These are phyloP conservation scores for Ephialtes manifestator DNA, from an alignment of 2,888 invertebrate species.

Conservation along the genomic window DNA sequence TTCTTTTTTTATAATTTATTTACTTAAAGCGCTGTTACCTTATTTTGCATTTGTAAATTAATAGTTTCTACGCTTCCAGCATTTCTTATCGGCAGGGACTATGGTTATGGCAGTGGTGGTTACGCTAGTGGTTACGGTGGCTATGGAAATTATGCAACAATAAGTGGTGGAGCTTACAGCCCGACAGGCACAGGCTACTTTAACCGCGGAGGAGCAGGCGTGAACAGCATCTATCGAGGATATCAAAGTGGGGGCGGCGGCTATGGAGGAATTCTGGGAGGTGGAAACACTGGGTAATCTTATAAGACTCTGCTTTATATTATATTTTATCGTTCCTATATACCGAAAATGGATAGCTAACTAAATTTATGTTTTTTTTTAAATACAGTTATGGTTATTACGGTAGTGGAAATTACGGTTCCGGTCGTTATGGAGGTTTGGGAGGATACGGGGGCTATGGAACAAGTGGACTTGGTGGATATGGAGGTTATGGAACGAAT, in stretches of 20 bases:
- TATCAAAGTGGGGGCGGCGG: constrained; percentile 70
- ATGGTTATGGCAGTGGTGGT: constrained; percentile 73
- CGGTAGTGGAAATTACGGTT: constrained; percentile 62
- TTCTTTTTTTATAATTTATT: background rate
- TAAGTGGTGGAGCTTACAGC: constrained; percentile 71
- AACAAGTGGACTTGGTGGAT: constrained; percentile 59
- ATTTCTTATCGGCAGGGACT: constrained; percentile 76
- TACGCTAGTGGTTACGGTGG: constrained; percentile 71
- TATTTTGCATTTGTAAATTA: background rate
- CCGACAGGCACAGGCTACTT: constrained; percentile 62
- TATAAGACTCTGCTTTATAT: background rate
- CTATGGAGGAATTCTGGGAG: constrained; percentile 74
- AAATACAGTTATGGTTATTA: constrained; percentile 76
- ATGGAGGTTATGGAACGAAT: constrained; percentile 69
- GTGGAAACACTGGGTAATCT: constrained; percentile 78
- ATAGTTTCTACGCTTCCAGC: constrained; percentile 70
- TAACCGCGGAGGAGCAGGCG: constrained; percentile 71
- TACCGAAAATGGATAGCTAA: background rate
- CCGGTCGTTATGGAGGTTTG: constrained; percentile 62
- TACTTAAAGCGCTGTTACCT: background rate
- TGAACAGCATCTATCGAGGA: constrained; percentile 73
- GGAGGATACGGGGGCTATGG: constrained; percentile 70
- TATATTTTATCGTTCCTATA: background rate
- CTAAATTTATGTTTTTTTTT: background rate
- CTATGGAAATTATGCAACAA: constrained; percentile 73